Percentiles rank a stretch among this genome's conserved stretches.
These are phyloP conservation scores for Alligator mississippiensis DNA, from an alignment of 2,113 vertebrate genomes.

Conservation along the genomic window DNA sequence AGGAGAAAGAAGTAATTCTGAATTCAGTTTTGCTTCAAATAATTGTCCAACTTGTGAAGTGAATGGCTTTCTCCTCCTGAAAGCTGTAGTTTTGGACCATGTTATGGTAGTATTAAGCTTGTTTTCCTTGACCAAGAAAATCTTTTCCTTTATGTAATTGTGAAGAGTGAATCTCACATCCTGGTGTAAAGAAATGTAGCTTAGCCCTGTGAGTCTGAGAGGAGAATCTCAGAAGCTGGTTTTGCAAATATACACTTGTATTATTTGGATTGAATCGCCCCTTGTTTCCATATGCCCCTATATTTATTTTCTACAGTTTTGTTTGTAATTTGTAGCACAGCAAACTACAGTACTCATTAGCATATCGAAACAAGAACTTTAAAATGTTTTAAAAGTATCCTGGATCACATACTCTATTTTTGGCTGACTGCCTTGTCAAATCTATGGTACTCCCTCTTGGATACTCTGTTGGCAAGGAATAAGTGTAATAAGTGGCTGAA, in stretches of 20 bases:
- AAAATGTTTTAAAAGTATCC: conserved; percentile 8
- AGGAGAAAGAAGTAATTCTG: background rate
- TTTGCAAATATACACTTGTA: background rate
- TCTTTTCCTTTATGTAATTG: background rate
- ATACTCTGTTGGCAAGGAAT: conserved; percentile 20
- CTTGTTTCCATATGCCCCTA: background rate
- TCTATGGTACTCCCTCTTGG: background rate
- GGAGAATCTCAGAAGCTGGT: background rate
- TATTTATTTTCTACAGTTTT: background rate
- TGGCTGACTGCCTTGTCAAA: background rate
- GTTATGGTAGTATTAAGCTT: background rate
- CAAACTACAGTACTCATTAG: background rate
- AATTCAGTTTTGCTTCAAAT: background rate
- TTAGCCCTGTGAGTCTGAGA: background rate
- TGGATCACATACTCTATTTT: background rate
- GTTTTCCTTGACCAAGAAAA: background rate
- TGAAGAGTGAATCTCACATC: background rate
- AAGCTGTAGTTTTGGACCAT: accelerated
- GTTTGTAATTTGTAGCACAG: background rate
- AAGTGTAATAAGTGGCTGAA: conserved; percentile 17
- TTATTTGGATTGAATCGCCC: background rate
- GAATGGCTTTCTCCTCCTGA: background rate
- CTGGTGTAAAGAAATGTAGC: background rate
- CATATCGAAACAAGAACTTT: background rate
- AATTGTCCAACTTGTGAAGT: background rate